Base-by-base conservation (phyloP, 2,888 invertebrate species). In the Malachius bipustulatus region DNA sequence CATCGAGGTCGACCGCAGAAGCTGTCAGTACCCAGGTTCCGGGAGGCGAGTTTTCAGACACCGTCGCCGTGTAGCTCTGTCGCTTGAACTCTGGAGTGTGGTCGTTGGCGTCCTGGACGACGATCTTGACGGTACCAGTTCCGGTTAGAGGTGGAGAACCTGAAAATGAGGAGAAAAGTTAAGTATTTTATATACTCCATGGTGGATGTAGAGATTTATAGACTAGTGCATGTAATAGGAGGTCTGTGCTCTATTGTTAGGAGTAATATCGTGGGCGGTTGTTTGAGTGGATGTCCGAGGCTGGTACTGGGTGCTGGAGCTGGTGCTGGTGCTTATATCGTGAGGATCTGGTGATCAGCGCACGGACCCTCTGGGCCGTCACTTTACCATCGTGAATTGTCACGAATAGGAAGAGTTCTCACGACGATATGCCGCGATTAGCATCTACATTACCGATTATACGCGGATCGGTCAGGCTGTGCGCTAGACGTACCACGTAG, bases 91-190 rank as follows among this genome's bases (percentile, higher is more conserved):
- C 78, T 0, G 94, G 94, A 47, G 79, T 78, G 59, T 93, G 89
- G 59, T 94, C 94, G 60, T 94, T 94, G 37, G 89, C 82, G 61
- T 96, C 96, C 64, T 89, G 83, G 6, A 96, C 91, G 35, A 85
- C 70, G 38, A 96, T 80, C 52, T 77, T 76, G 2, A 96, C 83
- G 32, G 85, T 82, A 26, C 93, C 93, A 3, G 91, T 85, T 32
- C 94, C 93, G 2, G 91, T 91, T 37, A 93, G 66, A 2, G 91
- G 84, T 11, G 93, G 91, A 12, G 85, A 85, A 37, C 91, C 93
- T 87, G 69, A 28, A 72, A 72, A 6, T 8, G n/a, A 19, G n/a
- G 6, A 19, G 24, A n/a, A n/a, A n/a, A n/a, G n/a, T n/a, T n/a
- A n/a, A n/a, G n/a, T n/a, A n/a, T n/a, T n/a, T n/a, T n/a, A n/a